Conservation (phyloP, 1,140 invertebrate genomes). For the Homalodisca vitripennis region DNA sequence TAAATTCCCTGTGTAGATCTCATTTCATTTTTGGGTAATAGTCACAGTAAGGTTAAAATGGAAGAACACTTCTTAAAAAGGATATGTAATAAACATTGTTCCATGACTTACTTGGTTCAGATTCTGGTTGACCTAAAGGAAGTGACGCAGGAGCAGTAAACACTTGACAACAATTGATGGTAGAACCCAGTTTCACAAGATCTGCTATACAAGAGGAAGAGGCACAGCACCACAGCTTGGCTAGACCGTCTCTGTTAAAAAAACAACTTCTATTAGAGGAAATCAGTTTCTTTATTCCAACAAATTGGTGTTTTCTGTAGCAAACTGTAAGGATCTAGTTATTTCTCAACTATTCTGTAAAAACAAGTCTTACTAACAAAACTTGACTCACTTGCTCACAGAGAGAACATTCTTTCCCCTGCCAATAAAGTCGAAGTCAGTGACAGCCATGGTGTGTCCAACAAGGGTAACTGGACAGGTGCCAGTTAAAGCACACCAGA, state of each 20-base stretch:
- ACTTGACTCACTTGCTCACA: constrained; percentile 56
- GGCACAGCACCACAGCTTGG: constrained; percentile 69
- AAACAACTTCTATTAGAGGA: too few relatives aligned
- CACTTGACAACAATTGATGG: constrained; percentile 53
- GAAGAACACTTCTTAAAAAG: too few relatives aligned
- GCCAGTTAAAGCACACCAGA: constrained; percentile 70
- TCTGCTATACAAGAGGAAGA: constrained; percentile 56
- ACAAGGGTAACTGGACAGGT: constrained; percentile 63
- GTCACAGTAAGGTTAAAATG: too few relatives aligned
- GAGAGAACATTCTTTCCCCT: constrained; percentile 70
- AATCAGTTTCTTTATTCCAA: too few relatives aligned
- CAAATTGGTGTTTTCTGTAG: too few relatives aligned
- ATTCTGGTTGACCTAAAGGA: constrained; percentile 45
- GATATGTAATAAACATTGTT: too few relatives aligned
- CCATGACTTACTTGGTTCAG: constrained; percentile 41
- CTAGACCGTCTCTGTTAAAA: constrained; percentile 62
- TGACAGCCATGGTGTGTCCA: constrained; percentile 65
- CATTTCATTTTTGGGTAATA: too few relatives aligned
- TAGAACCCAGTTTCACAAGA: constrained; percentile 50
- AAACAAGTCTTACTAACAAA: too few relatives aligned
- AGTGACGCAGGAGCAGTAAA: constrained; percentile 42
- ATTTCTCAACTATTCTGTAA: too few relatives aligned
- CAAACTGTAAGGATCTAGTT: too few relatives aligned
- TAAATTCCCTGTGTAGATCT: too few relatives aligned
- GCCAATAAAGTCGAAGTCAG: constrained; percentile 66